These are phyloP conservation scores for Macrosoma leucophasiata DNA, from an alignment of 2,888 invertebrate species.

Conservation along the genomic window DNA sequence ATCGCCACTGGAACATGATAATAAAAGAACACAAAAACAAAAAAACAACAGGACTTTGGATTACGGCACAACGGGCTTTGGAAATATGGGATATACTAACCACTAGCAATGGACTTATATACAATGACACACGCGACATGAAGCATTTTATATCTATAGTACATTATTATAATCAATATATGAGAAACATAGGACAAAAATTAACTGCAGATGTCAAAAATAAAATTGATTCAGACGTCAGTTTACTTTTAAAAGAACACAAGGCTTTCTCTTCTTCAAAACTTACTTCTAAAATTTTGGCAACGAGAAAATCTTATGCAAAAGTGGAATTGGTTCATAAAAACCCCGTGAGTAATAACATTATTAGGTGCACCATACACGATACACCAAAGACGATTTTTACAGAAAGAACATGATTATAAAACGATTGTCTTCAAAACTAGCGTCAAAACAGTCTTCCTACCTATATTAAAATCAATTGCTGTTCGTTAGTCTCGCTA, in stretches of 20 bases:
- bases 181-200: conserved; percentile 9
- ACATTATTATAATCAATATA: conserved; percentile 32
- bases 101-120: conserved; percentile 36
- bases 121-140: conserved; percentile 36
- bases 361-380: too few species aligned
- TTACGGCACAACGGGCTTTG: conserved; percentile 41
- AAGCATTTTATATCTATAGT: conserved; percentile 50
- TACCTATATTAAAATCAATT: too few species aligned
- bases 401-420: too few species aligned
- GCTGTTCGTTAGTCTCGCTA: too few species aligned
- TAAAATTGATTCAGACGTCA: conserved; percentile 40
- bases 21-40: conserved; percentile 45
- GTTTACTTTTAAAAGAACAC: conserved; percentile 35
- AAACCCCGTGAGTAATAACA: too few species aligned
- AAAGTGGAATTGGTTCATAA: conserved; percentile 45
- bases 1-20: conserved; percentile 58
- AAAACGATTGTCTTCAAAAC: too few species aligned
- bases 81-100: conserved; percentile 57
- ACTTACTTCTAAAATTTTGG: conserved; percentile 23
- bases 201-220: conserved; percentile 37
- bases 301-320: conserved; percentile 38
- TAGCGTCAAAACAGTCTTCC: too few species aligned
- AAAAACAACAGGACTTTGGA: conserved; percentile 44
- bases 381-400: too few species aligned
- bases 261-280: conserved; percentile 25